A percentile compares a stretch with the other conserved stretches of the same genome.
Conservation (phyloP, 1,140 invertebrate species). For the Drosophila subpulchrella region DNA sequence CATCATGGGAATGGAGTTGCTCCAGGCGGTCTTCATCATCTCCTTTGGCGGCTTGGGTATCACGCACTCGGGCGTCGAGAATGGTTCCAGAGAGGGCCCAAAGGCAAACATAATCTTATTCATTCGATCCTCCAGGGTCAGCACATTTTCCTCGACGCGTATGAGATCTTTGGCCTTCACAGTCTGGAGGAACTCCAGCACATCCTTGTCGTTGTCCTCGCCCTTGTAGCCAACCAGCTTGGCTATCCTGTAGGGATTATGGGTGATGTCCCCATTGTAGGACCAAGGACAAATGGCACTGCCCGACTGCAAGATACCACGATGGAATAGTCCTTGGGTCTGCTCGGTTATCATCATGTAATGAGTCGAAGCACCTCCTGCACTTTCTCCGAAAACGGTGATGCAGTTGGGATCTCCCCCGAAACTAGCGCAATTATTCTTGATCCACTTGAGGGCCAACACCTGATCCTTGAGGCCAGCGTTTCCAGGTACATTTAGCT, state of each 20-base stretch:
- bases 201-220: constrained; percentile 72
- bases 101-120: constrained; percentile 70
- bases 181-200: constrained; percentile 65
- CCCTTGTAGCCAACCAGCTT: constrained; percentile 75
- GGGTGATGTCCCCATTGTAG: constrained; percentile 47
- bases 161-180: constrained; percentile 86
- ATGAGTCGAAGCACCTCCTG: constrained; percentile 85
- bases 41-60: constrained; percentile 74
- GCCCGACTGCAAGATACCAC: constrained; percentile 84
- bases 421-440: constrained; percentile 87
- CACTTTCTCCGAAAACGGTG: constrained; percentile 85
- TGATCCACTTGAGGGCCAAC: constrained; percentile 88
- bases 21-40: constrained; percentile 80
- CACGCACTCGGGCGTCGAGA: constrained; percentile 66
- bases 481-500: constrained; percentile 86
- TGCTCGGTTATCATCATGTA: constrained; percentile 87
- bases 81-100: constrained; percentile 82
- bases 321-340: constrained; percentile 85
- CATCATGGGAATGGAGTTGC: constrained; percentile 84
- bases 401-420: constrained; percentile 85
- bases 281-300: constrained; percentile 70
- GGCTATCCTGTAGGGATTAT: constrained; percentile 64
- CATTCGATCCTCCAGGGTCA: constrained; percentile 58
- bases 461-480: constrained; percentile 88
- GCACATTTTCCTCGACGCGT: constrained; percentile 70